A percentile compares a stretch with the other conserved stretches of the same genome.
Conservation (phyloP, 2,888 invertebrate species). For the Stenurella melanura region DNA sequence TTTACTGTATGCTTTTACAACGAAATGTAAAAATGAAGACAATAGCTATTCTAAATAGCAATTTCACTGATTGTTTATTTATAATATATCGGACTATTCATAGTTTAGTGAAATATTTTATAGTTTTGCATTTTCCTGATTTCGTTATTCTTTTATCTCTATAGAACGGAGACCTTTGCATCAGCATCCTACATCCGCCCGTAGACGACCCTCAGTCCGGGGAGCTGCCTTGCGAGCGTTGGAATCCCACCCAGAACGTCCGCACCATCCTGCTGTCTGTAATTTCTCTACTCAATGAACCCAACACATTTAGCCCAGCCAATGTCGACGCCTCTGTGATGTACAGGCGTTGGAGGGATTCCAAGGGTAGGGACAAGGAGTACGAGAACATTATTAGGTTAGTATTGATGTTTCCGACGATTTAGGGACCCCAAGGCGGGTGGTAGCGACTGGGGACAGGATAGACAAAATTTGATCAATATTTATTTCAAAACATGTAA, state of each 20-base stretch:
- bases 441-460: not conserved
- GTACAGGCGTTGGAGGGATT: constrained; percentile 99
- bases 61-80: too few species aligned
- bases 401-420: constrained; percentile 21
- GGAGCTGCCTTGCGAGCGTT: constrained; percentile 98
- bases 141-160: not conserved
- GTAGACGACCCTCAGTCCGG: constrained; percentile 99
- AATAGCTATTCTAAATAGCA: too few species aligned
- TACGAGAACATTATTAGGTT: constrained; percentile 99
- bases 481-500: not conserved
- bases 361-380: constrained; percentile 98
- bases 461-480: not conserved
- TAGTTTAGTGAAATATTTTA: too few species aligned
- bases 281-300: constrained; percentile 98
- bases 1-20: too few species aligned
- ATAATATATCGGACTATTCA: too few species aligned
- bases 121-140: not conserved
- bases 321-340: constrained; percentile 99
- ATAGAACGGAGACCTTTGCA: constrained; percentile 99
- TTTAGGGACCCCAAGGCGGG: not conserved
- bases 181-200: constrained; percentile 99
- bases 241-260: constrained; percentile 99
- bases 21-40: too few species aligned
- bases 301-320: constrained; percentile 99
- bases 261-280: constrained; percentile 98